A percentile compares a stretch with the other conserved stretches of the same genome.
phyloP scores from a whole-genome alignment of 2,797 vertebrate species.

The Pogoniulus pusillus region DNA sequence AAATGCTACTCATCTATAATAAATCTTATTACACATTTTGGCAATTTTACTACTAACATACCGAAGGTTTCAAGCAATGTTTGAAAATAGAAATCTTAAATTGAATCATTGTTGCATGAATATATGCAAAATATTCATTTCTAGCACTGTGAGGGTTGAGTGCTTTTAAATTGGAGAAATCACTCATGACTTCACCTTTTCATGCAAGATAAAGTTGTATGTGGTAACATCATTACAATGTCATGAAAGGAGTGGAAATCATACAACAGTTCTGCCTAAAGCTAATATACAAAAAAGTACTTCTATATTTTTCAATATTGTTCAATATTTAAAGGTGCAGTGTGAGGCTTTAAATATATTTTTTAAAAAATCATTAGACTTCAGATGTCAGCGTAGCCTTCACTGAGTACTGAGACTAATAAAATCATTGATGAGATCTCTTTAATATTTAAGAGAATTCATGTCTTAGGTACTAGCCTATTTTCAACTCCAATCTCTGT shows the following conservation, averaged over 20 bases:
- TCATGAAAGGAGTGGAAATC: conserved; percentile 89
- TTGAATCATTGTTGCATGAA: conserved; percentile 99
- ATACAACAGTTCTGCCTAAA: conserved; percentile 84
- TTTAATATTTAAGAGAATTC: conserved; percentile 82
- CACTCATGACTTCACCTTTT: conserved; percentile 99
- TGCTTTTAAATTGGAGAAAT: conserved; percentile 99
- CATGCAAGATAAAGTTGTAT: conserved; percentile 99
- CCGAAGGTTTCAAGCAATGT: conserved; percentile 93
- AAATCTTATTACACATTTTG: conserved; percentile 89
- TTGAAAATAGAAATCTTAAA: conserved; percentile 99
- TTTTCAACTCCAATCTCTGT: conserved; percentile 70
- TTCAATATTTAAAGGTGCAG: conserved; percentile 85
- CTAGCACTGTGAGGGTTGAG: conserved; percentile 99
- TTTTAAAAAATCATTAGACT: conserved; percentile 76
- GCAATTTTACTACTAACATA: conserved; percentile 92
- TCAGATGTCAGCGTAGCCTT: conserved; percentile 75
- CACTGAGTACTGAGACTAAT: conserved; percentile 78
- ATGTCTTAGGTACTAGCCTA: conserved; percentile 73
- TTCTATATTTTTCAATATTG: conserved; percentile 85
- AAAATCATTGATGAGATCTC: conserved; percentile 81
- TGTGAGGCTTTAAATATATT: conserved; percentile 78
- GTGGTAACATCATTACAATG: conserved; percentile 97
- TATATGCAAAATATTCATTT: conserved; percentile 99
- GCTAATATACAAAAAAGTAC: conserved; percentile 84
- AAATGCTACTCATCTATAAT: conserved; percentile 87